Evolutionary conservation across 2,797 vertebrate species (phyloP), one percentile per base, ranked within the genome.

Genomic region (Malurus splendens): DNA sequence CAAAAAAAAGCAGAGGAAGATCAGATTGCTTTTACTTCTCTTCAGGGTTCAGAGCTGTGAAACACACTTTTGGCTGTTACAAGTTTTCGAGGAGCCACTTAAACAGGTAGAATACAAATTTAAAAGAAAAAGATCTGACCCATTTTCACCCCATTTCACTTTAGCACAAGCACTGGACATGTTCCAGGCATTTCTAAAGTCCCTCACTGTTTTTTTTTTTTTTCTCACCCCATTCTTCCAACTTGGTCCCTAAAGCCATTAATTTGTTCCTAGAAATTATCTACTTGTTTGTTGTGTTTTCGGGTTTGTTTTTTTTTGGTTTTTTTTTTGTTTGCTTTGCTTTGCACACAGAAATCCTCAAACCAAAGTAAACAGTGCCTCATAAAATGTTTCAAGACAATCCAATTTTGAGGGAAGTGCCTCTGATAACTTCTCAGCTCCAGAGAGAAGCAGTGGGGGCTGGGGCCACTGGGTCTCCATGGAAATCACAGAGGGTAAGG

Each of bases 251-350:
- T 79, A 61, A 86, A 93, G 44, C 62, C 18, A 24, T 54, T 78
- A 54, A 52, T 81, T 89, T 87, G 55, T 90, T 91, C 80, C 85
- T 92, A 87, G 79, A 94, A 89, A 80, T 82, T 62, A 79, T 67
- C 64, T 90, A 36, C 38, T 89, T 56, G 20, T 41, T 86, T 67
- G 41, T 57, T 66, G 45, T 76, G 41, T 61, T 85, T 24, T 83
- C 20, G 12, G 2, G 8, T 23, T 61, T 12, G 32, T n/a, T 74
- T 33, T 54, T 28, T 2, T 38, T 87, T 44, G n/a, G n/a, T n/a
- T n/a, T n/a, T 42, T 45, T 33, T 33, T 68, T 39, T 25, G 5
- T 65, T 41, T 33, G 30, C 10, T 67, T 77, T 87, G 61, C 83
- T 90, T 92, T 80, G 42, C 36, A 41, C 30, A 24, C 41, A 85